Evolutionary conservation across 1,140 invertebrate genomes (phyloP), one percentile per base, ranked within the genome.

Genomic region (Heliconius congener): DNA sequence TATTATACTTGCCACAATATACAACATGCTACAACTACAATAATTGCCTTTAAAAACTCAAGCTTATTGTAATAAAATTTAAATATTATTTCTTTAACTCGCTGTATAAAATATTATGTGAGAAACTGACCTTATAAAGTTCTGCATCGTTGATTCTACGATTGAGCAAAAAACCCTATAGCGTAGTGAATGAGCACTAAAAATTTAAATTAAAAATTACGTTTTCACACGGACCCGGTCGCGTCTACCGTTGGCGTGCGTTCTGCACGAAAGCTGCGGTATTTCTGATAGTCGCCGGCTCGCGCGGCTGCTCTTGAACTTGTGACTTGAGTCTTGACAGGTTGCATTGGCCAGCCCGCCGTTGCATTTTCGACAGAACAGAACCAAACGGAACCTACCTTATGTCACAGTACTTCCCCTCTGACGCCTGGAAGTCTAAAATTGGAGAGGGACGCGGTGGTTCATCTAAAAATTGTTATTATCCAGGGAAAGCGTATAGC

Each of bases 251-350:
- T 77, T 60, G 82, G 84, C 92, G 92, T 92, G 89, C 86, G 86
- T 73, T 84, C 83, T 74, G 78, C 82, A 76, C 85, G 85, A 90
- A 87, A 86, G 88, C 90, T 85, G 83, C 87, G 85, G 80, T 84
- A 84, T 83, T 87, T 92, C 87, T 93, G 91, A 74, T 82, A 76
- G 73, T 71, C 74, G 19, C 23, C 73, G 81, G 71, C 78, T 73
- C 85, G 87, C 82, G 84, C 85, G 85, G 77, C 84, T 88, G 86
- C 81, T 91, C 91, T 92, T 93, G 89, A 93, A 92, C 90, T 91
- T 91, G 87, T 80, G 85, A 89, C 86, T 85, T 87, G 83, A 77
- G 84, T 85, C 87, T 85, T 87, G 86, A 87, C 86, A 91, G 88
- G 88, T 90, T 91, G 88, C 90, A 91, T 76, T 81, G 84, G 73